These are phyloP conservation scores for Aricia artaxerxes DNA, from an alignment of 2,888 invertebrate genomes.

Conservation along the genomic window DNA sequence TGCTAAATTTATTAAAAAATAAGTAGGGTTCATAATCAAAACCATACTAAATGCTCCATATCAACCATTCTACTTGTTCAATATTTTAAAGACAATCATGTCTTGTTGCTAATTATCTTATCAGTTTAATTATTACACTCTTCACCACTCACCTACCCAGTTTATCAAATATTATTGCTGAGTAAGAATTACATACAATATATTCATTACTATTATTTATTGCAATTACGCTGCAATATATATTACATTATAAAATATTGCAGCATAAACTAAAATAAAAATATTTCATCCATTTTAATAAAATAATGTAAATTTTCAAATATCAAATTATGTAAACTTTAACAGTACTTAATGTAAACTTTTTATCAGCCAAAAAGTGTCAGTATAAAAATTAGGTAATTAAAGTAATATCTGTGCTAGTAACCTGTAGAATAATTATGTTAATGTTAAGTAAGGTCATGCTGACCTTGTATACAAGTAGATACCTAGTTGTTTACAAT, in stretches of 20 bases:
- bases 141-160: not conserved
- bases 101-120: not conserved
- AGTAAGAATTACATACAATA: no score
- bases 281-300: no score
- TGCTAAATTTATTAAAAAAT: not conserved
- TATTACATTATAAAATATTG: no score
- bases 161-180: not conserved
- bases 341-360: no score
- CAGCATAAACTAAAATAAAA: no score
- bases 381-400: not conserved
- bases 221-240: no score
- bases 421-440: not conserved
- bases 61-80: not conserved
- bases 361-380: not conserved
- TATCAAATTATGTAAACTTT: no score
- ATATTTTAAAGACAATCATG: not conserved
- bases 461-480: not conserved
- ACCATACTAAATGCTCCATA: not conserved
- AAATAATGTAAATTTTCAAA: no score
- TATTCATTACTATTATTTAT: no score
- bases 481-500: conserved; percentile 2
- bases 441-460: not conserved
- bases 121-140: not conserved
- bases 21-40: not conserved
- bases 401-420: not conserved